phyloP scores from a whole-genome alignment of 2,797 vertebrate species.

The Danio tinwini region DNA sequence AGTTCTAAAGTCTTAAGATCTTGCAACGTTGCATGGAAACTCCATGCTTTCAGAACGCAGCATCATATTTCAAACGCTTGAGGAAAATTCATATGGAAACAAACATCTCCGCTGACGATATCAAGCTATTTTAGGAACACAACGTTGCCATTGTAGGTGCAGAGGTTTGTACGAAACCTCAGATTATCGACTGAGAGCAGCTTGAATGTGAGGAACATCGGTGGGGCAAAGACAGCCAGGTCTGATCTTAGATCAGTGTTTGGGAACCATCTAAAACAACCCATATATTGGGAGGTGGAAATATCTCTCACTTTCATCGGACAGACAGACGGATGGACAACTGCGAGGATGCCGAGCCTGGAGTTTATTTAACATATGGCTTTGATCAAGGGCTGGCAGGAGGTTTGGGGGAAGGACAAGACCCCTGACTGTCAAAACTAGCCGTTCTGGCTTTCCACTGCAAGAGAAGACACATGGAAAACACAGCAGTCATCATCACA shows the following conservation, averaged over 20 bases:
- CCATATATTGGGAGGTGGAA: slow-evolving; percentile 54
- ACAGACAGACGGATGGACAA: slow-evolving; percentile 76
- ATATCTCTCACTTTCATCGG: slow-evolving; percentile 68
- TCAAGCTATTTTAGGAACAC: slow-evolving; percentile 47
- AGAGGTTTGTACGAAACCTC: slow-evolving; percentile 50
- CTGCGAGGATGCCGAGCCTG: slow-evolving; percentile 69
- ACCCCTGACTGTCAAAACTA: slow-evolving; percentile 97
- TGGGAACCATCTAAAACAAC: slow-evolving; percentile 61
- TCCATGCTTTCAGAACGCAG: slow-evolving; percentile 39
- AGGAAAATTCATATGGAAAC: slow-evolving; percentile 52
- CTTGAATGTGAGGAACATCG: slow-evolving; percentile 34
- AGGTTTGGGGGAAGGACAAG: slow-evolving; percentile 92
- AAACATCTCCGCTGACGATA: slow-evolving; percentile 51
- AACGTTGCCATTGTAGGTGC: slow-evolving; percentile 33
- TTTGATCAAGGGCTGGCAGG: slow-evolving; percentile 89
- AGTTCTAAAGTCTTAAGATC: slow-evolving; percentile 42
- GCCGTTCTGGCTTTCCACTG: slow-evolving; percentile 97
- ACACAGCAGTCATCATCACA: slow-evolving; percentile 3
- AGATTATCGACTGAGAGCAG: slow-evolving; percentile 51
- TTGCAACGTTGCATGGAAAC: slow-evolving; percentile 54
- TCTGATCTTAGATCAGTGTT: slow-evolving; percentile 68
- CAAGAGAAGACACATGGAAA: slow-evolving; percentile 45
- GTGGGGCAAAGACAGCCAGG: slow-evolving; percentile 48
- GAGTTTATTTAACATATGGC: slow-evolving; percentile 75
- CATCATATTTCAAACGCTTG: slow-evolving; percentile 55